Percentiles rank a stretch among this genome's conserved stretches.
Conservation (phyloP, 2,113 vertebrate species). For the Trichechus manatus region DNA sequence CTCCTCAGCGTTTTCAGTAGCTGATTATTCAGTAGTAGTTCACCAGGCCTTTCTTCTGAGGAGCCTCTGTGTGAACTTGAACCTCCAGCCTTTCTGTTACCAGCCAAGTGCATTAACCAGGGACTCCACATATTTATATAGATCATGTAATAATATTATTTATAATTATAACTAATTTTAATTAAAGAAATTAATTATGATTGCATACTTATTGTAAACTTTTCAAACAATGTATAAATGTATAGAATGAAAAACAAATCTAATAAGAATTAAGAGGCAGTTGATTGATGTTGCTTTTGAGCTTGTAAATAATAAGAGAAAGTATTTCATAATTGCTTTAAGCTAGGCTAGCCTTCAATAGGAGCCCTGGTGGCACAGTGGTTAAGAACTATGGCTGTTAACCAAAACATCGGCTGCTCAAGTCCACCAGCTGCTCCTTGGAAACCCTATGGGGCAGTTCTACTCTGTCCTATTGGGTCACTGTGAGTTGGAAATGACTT, state of each 20-base stretch:
- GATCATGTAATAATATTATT: background rate
- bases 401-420: too few species aligned
- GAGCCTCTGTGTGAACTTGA: background rate
- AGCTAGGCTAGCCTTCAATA: background rate
- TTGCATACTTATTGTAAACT: background rate
- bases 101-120: background rate
- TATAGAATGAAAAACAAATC: background rate
- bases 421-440: too few species aligned
- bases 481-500: too few species aligned
- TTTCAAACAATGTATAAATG: background rate
- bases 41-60: background rate
- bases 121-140: background rate
- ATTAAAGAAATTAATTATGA: slow-evolving; percentile 7
- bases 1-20: background rate
- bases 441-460: too few species aligned
- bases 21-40: background rate
- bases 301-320: background rate
- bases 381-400: too few species aligned
- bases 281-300: background rate
- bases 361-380: too few species aligned
- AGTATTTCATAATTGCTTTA: background rate
- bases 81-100: background rate
- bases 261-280: background rate
- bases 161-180: background rate
- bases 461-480: too few species aligned